Percentiles rank a stretch among this genome's conserved stretches.
phyloP scores from a whole-genome alignment of 2,113 vertebrate genomes.

The Haplochromis vanheusdeni region DNA sequence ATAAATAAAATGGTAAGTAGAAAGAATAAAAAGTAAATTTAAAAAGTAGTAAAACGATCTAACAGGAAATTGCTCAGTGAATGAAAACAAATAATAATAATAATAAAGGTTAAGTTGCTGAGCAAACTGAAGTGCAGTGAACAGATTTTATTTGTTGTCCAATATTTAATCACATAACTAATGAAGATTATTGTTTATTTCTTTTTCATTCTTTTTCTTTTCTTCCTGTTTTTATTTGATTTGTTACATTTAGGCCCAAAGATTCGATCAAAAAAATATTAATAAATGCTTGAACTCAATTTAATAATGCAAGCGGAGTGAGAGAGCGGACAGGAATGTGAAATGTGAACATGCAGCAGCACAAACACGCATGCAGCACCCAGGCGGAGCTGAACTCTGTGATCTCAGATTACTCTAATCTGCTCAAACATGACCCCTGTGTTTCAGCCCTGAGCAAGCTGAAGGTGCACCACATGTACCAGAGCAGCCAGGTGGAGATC shows the following conservation, averaged over 20 bases:
- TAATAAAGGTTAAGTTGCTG: background rate
- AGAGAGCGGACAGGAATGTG: background rate
- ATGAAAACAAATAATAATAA: background rate
- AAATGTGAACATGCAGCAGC: background rate
- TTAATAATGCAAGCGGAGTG: background rate
- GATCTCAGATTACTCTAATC: background rate
- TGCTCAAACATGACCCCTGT: background rate
- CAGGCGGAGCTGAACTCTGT: background rate
- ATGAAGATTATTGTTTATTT: background rate
- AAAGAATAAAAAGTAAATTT: background rate
- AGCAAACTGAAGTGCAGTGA: accelerated
- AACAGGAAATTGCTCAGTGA: background rate
- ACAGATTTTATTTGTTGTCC: background rate
- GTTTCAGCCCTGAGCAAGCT: slow-evolving; percentile 90
- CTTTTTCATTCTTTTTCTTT: background rate
- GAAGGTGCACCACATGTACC: slow-evolving; percentile 85
- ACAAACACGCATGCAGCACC: background rate
- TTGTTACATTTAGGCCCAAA: background rate
- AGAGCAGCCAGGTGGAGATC: slow-evolving; percentile 93
- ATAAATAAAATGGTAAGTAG: background rate
- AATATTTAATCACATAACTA: background rate
- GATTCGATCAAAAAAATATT: background rate
- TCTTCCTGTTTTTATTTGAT: background rate
- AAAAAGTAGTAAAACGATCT: background rate
- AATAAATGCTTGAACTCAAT: background rate